Conservation (phyloP, 2,888 invertebrate genomes). For the Anticlea derivata region DNA sequence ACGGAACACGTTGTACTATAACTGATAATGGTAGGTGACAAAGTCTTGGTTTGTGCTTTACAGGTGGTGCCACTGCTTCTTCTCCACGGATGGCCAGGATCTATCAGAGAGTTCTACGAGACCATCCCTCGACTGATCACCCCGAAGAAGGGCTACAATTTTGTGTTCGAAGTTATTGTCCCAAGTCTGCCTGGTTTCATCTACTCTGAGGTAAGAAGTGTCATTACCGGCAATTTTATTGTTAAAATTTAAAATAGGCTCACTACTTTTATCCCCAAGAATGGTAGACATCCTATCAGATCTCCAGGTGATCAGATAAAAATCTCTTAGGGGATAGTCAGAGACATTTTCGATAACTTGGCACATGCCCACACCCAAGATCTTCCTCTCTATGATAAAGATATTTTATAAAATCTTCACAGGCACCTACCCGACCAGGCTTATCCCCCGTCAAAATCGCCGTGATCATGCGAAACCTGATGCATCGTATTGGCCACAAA, state of each 20-base stretch:
- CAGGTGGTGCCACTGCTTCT: constrained; percentile 87
- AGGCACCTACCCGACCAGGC: constrained; percentile 84
- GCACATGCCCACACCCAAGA: too few species aligned
- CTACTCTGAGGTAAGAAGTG: constrained; percentile 66
- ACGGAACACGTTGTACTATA: too few species aligned
- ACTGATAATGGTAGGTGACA: too few species aligned
- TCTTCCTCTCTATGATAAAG: too few species aligned
- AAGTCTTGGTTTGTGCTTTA: constrained; percentile 14
- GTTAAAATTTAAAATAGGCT: too few species aligned
- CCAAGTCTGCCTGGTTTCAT: constrained; percentile 83
- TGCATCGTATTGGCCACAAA: constrained; percentile 86
- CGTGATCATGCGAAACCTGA: constrained; percentile 87
- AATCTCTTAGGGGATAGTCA: too few species aligned
- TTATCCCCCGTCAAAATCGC: constrained; percentile 82
- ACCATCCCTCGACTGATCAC: constrained; percentile 86
- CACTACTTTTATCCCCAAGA: too few species aligned
- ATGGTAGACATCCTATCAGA: too few species aligned
- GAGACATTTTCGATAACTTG: too few species aligned
- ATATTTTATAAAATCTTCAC: too few species aligned
- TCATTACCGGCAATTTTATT: background rate
- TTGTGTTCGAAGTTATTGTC: constrained; percentile 86
- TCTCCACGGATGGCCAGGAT: constrained; percentile 93
- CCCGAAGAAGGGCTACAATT: constrained; percentile 74
- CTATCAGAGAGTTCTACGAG: constrained; percentile 89
- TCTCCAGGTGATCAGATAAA: too few species aligned